These are phyloP conservation scores for Nomada goodeniana DNA, from an alignment of 2,888 invertebrate genomes.

Conservation along the genomic window DNA sequence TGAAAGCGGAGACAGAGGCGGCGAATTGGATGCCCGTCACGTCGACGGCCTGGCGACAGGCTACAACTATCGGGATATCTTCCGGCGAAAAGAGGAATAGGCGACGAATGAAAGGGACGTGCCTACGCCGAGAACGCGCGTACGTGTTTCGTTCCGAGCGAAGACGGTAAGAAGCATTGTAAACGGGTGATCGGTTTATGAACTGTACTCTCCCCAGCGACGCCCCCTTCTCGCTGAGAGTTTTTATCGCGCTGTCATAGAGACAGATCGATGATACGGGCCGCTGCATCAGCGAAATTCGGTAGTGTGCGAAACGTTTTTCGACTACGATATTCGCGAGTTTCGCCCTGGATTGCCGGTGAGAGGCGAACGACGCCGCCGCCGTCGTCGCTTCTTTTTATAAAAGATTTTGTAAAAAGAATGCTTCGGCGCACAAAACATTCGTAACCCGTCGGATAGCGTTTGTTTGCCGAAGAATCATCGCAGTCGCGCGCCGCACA, in stretches of 20 bases:
- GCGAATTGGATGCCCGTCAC: slow-evolving; percentile 60
- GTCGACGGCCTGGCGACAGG: slow-evolving; percentile 56
- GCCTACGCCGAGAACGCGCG: neutral
- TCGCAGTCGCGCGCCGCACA: neutral
- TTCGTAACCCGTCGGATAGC: neutral
- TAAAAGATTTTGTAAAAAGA: too few relatives aligned
- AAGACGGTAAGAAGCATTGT: neutral
- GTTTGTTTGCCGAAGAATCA: neutral
- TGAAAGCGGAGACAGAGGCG: slow-evolving; percentile 9
- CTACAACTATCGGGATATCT: slow-evolving; percentile 50
- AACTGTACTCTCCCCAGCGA: neutral
- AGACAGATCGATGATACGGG: slow-evolving; percentile 12
- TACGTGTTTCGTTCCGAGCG: neutral
- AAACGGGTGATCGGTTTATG: slow-evolving; percentile 37
- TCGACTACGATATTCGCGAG: neutral
- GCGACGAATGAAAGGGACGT: slow-evolving; percentile 31
- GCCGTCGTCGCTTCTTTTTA: too few relatives aligned
- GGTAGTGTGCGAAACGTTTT: neutral
- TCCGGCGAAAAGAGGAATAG: slow-evolving; percentile 46
- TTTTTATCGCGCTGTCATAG: slow-evolving; percentile 14
- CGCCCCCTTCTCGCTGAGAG: neutral
- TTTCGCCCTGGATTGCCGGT: too few relatives aligned
- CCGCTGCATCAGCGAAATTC: slow-evolving; percentile 21
- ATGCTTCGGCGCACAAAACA: too few relatives aligned
- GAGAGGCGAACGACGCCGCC: too few relatives aligned